Percentiles rank a stretch among this genome's conserved stretches.
phyloP scores from a whole-genome alignment of 2,797 vertebrate species.

The Eleutherodactylus coqui region DNA sequence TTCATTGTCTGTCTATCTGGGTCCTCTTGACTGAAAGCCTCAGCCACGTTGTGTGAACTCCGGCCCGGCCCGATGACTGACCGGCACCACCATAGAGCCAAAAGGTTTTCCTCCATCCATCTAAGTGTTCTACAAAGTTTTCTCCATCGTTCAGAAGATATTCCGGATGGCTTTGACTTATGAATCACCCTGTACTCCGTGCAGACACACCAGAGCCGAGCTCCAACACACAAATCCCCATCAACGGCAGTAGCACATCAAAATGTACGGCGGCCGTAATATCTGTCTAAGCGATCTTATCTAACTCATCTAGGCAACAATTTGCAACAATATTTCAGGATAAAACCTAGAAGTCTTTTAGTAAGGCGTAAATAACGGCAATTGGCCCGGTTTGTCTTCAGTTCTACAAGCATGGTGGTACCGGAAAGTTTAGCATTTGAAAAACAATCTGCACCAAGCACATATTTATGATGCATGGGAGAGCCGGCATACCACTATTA shows the following conservation, averaged over 20 bases:
- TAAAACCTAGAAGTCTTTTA: neutral
- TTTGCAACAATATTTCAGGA: neutral
- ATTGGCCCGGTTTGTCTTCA: neutral
- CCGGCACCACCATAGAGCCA: too few relatives aligned
- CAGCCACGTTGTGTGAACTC: too few relatives aligned
- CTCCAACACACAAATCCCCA: too few relatives aligned
- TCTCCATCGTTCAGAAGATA: too few relatives aligned
- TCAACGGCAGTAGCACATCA: neutral
- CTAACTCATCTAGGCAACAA: neutral
- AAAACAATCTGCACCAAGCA: constrained; percentile 6
- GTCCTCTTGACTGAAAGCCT: too few relatives aligned
- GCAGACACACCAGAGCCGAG: too few relatives aligned
- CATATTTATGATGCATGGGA: constrained; percentile 29
- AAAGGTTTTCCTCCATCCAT: too few relatives aligned
- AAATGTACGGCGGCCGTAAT: neutral
- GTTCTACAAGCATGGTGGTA: neutral
- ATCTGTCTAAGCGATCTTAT: neutral
- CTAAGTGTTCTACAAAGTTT: too few relatives aligned
- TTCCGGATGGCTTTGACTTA: too few relatives aligned
- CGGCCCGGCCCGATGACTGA: too few relatives aligned
- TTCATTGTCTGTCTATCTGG: too few relatives aligned
- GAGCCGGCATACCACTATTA: constrained; percentile 28
- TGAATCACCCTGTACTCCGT: too few relatives aligned
- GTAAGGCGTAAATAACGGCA: neutral
- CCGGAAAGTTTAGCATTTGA: constrained; percentile 18